Base-by-base conservation (phyloP, 2,113 vertebrate species). In the Macaca mulatta region DNA sequence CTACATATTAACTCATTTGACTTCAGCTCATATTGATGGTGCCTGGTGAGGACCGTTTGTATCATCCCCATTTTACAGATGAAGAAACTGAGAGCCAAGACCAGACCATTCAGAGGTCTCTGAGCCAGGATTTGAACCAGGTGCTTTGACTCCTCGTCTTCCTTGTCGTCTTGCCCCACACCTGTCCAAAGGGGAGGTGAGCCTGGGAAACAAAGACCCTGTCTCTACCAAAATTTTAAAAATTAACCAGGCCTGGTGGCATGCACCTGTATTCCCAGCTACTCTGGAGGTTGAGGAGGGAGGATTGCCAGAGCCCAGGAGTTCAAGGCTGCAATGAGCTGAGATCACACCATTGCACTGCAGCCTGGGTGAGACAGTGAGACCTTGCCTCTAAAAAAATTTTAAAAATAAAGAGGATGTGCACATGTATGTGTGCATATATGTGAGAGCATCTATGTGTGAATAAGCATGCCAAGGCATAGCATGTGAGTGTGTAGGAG, bases 81-180 rank as follows among this genome's bases (percentile, higher is more conserved):
- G 59, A 32, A 38, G 69, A 93, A 82, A 78, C 67, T 0, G 30
- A 93, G 55, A 20, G 16, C 57, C 38, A 23, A 78, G 59, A n/a
- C 57, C 20, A 0, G 11, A 6, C 52, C n/a, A 5, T 11, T 50
- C 48, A 59, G 18, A 52, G 23, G 7, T 22, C 10, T 43, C 64
- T 50, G 72, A 38, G 82, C 9, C 52, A 38, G 61, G 23, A 74
- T 38, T 52, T 20, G 3, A 80, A 59, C 78, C 38, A 52, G 30
- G 4, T 0, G 8, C 27, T 16, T 48, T 0, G 1, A 13, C 20
- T 25, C 38, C 48, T 52, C 67, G 27, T 43, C 57, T 35, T 30
- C 38, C 40, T 87, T 16, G 3, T 18, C 32, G 38, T 52, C 55
- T 85, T n/a, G 5, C 35, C 45, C 43, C 55, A 20, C 18, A 52